Base-by-base conservation (phyloP, 2,888 invertebrate genomes). In the Pachycephus smyrnensis region DNA sequence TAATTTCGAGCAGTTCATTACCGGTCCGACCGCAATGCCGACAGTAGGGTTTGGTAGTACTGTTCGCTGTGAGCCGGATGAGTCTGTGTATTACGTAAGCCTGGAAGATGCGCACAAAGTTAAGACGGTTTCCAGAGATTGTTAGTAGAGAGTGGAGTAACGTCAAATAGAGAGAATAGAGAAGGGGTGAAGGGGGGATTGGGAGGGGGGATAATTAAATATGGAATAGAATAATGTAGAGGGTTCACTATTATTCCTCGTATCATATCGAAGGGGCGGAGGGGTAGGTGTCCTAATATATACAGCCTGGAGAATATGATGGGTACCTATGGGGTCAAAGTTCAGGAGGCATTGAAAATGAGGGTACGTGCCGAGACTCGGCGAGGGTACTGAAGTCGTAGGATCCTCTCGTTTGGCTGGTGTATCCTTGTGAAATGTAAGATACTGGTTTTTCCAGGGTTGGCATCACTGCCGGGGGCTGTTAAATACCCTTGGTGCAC, bases 1-100 rank as follows among this genome's bases (percentile, higher is more conserved):
- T 86, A 87, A 87, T 87, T 86, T 87, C 84, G 81, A 83, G 86
- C 84, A 84, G 83, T 87, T 86, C 86, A 86, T 86, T 86, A 86
- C 84, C 85, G 80, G 83, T 79, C 77, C 55, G 55, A 55, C 55
- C 55, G 55, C 55, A 55, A 23, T 55, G 55, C 55, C 55, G 81
- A 80, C 80, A 84, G 81, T 81, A 79, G 73, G 82, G 83, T 82
- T 85, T 81, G 55, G 9, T 55, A 55, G 55, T 23, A 23, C 9
- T 23, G 23, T 9, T 55, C 23, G 4, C 23, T 23, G 55, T 23
- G 23, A 23, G 23, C 55, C 55, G 55, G 55, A 23, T 55, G 55
- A 23, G 55, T 23, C 23, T 55, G 55, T 9, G 55, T 23, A 6
- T 55, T 55, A 55, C 55, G 23, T 23, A 55, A 55, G 55, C 55